Evolutionary conservation across 2,113 vertebrate species (phyloP).

Genomic region (Columba janthina): DNA sequence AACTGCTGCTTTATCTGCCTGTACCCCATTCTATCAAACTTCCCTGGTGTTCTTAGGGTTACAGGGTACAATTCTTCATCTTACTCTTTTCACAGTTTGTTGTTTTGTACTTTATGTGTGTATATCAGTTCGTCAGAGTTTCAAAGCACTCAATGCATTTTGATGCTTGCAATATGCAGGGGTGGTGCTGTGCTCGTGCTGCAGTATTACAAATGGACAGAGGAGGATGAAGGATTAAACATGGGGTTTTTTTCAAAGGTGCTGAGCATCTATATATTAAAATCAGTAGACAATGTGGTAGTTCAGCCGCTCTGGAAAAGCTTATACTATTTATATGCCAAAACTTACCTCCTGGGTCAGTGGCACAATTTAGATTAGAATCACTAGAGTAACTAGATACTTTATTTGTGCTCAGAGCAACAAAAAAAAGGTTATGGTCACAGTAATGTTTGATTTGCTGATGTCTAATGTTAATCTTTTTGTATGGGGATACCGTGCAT

Average conservation of each 20-base stretch:
- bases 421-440: background rate
- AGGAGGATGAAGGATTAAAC: background rate
- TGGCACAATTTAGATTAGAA: background rate
- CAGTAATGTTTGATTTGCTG: background rate
- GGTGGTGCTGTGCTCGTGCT: background rate
- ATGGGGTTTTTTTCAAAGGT: background rate
- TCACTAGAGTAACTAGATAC: background rate
- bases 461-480: background rate
- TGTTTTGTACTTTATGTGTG: background rate
- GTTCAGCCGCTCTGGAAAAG: background rate
- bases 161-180: background rate
- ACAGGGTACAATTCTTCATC: background rate
- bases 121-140: background rate
- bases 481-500: background rate
- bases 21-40: conserved; percentile 26
- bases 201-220: background rate
- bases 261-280: background rate
- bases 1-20: conserved; percentile 40
- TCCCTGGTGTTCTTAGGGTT: background rate
- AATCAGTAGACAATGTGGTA: background rate
- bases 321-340: background rate
- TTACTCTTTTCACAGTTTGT: background rate
- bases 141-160: background rate
- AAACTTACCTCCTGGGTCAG: background rate
- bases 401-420: background rate